phyloP scores from a whole-genome alignment of 2,113 vertebrate genomes.

The Lophura nycthemera region DNA sequence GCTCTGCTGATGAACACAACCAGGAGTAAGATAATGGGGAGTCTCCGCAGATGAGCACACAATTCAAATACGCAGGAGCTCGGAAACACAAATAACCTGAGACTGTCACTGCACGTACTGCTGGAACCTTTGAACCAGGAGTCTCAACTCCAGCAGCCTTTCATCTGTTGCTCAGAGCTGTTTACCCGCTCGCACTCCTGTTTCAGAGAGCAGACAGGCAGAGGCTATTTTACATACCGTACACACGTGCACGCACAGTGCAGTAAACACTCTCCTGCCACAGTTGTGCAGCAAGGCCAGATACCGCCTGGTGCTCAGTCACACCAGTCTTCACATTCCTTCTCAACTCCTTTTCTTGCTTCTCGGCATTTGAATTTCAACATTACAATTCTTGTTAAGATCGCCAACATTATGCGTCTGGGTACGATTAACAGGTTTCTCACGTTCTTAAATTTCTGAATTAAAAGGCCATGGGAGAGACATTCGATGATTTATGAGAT shows the following conservation, averaged over 20 bases:
- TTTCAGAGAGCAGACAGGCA: not conserved
- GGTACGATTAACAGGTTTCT: slow-evolving; percentile 33
- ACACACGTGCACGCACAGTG: not conserved
- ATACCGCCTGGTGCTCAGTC: slow-evolving; percentile 46
- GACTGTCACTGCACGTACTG: slow-evolving; percentile 26
- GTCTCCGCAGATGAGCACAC: not conserved
- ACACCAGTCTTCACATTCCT: slow-evolving; percentile 59
- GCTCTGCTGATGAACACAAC: not conserved
- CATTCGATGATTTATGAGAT: not conserved
- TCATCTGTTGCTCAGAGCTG: slow-evolving; percentile 39
- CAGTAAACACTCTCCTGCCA: not conserved
- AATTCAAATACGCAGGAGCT: not conserved
- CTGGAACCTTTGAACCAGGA: slow-evolving; percentile 37
- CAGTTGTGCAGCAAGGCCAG: not conserved
- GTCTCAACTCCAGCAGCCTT: slow-evolving; percentile 36
- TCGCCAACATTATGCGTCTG: not conserved
- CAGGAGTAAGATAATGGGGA: slow-evolving; percentile 16
- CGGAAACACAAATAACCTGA: slow-evolving; percentile 31
- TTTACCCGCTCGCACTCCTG: not conserved
- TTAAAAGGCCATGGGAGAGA: not conserved
- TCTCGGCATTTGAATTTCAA: not conserved
- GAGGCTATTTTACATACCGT: slow-evolving; percentile 33
- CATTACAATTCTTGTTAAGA: slow-evolving; percentile 33
- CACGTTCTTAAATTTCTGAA: slow-evolving; percentile 6
- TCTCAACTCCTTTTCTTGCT: slow-evolving; percentile 22